These are phyloP conservation scores for Cephalopterus ornatus DNA, from an alignment of 2,113 vertebrate genomes.

Conservation along the genomic window DNA sequence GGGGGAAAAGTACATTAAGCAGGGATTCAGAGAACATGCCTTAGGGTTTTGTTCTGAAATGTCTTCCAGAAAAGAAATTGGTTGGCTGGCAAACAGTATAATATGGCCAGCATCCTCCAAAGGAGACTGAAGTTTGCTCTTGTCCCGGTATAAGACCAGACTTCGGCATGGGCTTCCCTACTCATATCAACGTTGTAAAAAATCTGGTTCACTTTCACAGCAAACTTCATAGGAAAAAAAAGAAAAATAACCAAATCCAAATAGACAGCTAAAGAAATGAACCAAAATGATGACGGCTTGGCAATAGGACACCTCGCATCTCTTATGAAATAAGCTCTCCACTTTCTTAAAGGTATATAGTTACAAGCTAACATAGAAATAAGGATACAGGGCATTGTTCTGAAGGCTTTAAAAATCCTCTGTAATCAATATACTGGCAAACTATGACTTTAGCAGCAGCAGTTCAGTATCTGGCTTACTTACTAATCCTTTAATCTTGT, in stretches of 20 bases:
- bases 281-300: not conserved
- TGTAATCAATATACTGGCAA: constrained; percentile 36
- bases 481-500: constrained; percentile 53
- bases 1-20: not conserved
- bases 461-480: constrained; percentile 4
- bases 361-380: not conserved
- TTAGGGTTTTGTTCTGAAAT: not conserved
- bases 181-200: not conserved
- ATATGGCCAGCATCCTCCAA: not conserved
- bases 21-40: not conserved
- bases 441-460: not conserved
- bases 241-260: not conserved
- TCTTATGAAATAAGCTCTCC: not conserved
- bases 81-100: not conserved
- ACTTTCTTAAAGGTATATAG: not conserved
- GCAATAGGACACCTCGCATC: not conserved
- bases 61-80: not conserved
- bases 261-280: not conserved
- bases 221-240: accelerated
- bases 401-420: not conserved
- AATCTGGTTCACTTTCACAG: not conserved
- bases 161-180: not conserved
- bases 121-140: not conserved
- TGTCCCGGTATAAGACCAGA: not conserved
- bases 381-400: not conserved